Conservation (phyloP, 2,797 vertebrate genomes). For the Pantherophis vulpinus region DNA sequence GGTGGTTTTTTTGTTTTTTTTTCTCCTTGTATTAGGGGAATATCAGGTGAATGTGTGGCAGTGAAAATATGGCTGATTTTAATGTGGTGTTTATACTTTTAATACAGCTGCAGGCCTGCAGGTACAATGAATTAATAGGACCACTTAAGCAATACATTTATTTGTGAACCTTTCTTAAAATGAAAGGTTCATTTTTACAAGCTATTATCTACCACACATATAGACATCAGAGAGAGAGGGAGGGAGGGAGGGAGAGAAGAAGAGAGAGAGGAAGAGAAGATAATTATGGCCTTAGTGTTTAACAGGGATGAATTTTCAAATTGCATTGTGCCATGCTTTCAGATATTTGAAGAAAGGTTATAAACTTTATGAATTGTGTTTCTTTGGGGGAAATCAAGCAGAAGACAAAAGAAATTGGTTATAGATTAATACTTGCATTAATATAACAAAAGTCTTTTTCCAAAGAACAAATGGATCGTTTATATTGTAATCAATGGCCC, state of each 20-base stretch:
- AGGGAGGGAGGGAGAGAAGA: too few species aligned
- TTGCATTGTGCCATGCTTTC: not conserved
- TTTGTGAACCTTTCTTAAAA: conserved; percentile 12
- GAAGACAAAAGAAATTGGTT: conserved; percentile 32
- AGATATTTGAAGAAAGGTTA: conserved; percentile 31
- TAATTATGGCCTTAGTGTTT: conserved; percentile 19
- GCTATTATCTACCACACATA: not conserved
- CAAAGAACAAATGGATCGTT: not conserved
- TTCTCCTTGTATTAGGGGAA: not conserved
- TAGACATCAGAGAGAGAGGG: not conserved
- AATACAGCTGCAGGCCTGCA: not conserved
- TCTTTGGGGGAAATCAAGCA: conserved; percentile 19
- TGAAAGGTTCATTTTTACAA: conserved; percentile 4
- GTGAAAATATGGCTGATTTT: not conserved
- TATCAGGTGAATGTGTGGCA: not conserved
- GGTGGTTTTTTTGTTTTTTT: not conserved
- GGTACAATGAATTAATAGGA: not conserved
- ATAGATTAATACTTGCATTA: conserved; percentile 32
- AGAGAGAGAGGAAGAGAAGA: not conserved
- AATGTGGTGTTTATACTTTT: not conserved
- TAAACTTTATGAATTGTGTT: conserved; percentile 27
- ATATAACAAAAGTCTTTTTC: not conserved
- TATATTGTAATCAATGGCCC: not conserved
- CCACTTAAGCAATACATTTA: not conserved
- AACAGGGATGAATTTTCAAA: conserved; percentile 11